A percentile compares a stretch with the other conserved stretches of the same genome.
Evolutionary conservation across 1,140 invertebrate species (phyloP).

Genomic region (Argopecten irradians): DNA sequence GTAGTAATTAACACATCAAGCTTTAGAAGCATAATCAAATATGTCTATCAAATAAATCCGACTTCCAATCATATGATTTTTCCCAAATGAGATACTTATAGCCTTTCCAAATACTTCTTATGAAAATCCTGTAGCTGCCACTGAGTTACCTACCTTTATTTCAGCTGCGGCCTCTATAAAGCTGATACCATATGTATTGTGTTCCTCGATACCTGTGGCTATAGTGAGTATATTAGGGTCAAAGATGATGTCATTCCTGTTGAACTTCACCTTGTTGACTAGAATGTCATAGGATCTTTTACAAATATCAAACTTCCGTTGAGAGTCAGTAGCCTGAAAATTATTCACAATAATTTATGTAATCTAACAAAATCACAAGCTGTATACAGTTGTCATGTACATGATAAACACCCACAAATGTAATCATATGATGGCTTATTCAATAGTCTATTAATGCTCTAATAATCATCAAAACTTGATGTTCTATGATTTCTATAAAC

Average conservation of each 20-base stretch:
- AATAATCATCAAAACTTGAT: no score
- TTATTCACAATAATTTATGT: background rate
- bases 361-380: no score
- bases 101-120: no score
- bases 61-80: no score
- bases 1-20: no score
- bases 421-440: background rate
- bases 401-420: no score
- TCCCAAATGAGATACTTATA: no score
- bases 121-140: no score
- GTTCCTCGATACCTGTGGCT: slow-evolving; percentile 83
- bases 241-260: slow-evolving; percentile 83
- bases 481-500: background rate
- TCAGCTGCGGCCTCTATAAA: slow-evolving; percentile 80
- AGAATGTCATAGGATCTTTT: slow-evolving; percentile 79
- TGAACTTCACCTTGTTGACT: slow-evolving; percentile 79
- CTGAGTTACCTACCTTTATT: slow-evolving; percentile 76
- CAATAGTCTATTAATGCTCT: no score
- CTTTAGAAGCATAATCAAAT: no score
- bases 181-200: slow-evolving; percentile 80
- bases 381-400: no score
- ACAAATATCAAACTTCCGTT: slow-evolving; percentile 81
- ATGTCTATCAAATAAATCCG: no score
- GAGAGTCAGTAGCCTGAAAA: slow-evolving; percentile 78
- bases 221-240: slow-evolving; percentile 84